Base-by-base conservation (phyloP, 2,888 invertebrate species). In the Drosophila subquinaria region DNA sequence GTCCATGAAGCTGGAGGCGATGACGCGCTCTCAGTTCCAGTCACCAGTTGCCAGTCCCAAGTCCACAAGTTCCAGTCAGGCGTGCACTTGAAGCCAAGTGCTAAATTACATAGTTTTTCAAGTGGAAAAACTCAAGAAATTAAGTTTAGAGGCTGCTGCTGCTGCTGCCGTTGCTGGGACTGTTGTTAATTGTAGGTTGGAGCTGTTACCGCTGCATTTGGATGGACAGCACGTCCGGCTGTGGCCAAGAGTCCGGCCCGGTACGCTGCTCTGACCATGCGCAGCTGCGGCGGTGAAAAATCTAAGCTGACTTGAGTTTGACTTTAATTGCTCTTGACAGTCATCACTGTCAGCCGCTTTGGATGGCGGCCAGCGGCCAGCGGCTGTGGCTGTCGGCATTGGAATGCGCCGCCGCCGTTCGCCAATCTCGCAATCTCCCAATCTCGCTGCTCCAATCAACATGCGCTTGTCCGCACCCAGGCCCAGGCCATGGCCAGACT, bases 311-410 rank as follows among this genome's bases (percentile, higher is more conserved):
- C 85, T 89, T 69, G 76, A 89, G 90, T 91, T 90, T 88, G 91
- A 86, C 89, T 91, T 91, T 91, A 91, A 91, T 91, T 91, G 88
- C 91, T 91, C 90, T 89, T 90, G 91, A 91, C 91, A 91, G 89
- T 91, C 91, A 91, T 91, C 90, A 89, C 81, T 84, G 76, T 81
- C 79, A 90, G 87, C 66, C 35, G 63, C 23, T 67, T 51, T 69
- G 42, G 45, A 43, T 51, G 60, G 48, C 35, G 40, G 48, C 38
- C 55, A 43, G 48, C 17, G 61, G 15, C 35, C 38, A 64, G 61
- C 53, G 45, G 62, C 17, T 23, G 45, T 33, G 53, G 17, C 33
- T 47, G 51, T 40, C 35, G 48, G 60, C 73, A 50, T 36, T 60
- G 79, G 76, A 75, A 77, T 77, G 76, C 79, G 62, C 52, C 69